Percentiles rank a stretch among this genome's conserved stretches.
Evolutionary conservation across 2,113 vertebrate species (phyloP).

Genomic region (Orcinus orca): DNA sequence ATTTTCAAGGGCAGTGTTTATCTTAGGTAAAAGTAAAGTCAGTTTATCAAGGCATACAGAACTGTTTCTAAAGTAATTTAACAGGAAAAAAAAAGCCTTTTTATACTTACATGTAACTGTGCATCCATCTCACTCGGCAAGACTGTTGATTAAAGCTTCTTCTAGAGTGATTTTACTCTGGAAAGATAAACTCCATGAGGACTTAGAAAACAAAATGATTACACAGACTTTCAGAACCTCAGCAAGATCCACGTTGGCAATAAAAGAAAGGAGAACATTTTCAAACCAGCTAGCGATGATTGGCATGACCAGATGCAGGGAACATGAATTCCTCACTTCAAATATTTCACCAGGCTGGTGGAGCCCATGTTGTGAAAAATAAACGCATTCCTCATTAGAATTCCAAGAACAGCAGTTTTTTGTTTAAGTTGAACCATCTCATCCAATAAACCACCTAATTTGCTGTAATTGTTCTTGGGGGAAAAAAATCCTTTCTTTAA

Average conservation of each 20-base stretch:
- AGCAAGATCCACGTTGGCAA: constrained; percentile 8
- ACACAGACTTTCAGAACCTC: background rate
- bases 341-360: background rate
- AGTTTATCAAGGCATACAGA: constrained; percentile 36
- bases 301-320: fast-evolving
- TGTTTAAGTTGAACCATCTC: background rate
- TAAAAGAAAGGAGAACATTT: background rate
- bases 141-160: background rate
- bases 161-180: background rate
- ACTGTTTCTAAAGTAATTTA: constrained; percentile 43
- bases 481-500: background rate
- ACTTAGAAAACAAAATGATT: background rate
- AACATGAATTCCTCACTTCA: background rate
- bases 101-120: background rate
- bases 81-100: background rate
- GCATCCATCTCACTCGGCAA: background rate
- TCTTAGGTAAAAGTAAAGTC: constrained; percentile 13
- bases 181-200: background rate
- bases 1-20: constrained; percentile 32
- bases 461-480: background rate
- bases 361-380: background rate
- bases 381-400: background rate
- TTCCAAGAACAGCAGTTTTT: background rate
- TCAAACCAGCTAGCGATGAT: background rate
- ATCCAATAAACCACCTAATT: background rate